Evolutionary conservation across 2,797 vertebrate species (phyloP), one percentile per base, ranked within the genome.

Genomic region (Coendou prehensilis): DNA sequence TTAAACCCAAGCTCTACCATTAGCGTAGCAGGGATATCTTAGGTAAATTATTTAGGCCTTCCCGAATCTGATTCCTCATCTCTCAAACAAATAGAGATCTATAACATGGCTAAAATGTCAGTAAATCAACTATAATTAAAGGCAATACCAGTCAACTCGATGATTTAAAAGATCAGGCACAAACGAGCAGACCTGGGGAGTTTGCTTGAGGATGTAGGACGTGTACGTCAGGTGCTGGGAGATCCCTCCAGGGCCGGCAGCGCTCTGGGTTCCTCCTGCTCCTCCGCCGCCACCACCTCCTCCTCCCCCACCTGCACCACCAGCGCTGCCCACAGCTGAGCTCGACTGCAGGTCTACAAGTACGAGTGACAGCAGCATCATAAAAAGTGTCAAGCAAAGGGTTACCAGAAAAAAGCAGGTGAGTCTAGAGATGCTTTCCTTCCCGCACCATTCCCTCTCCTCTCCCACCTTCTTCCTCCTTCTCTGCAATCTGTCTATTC

Each of bases 191-290:
- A 99, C 99, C 99, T 99, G 99, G 82, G 99, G 99, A 6, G 99
- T 99, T 97, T 99, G 99, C 98, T 99, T 99, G 87, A 99, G 99
- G 98, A 99, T 99, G 94, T 99, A 99, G 52, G 99, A 99, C 0
- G 99, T 99, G 97, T 99, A 99, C 41, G 99, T 99, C 97, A 99
- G 99, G 98, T 99, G 99, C 96, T 99, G 99, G 85, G 99, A 99
- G 93, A 99, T 98, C 95, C 99, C 99, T 50, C 95, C 97, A 33
- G 97, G 96, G 98, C 98, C 98, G 33, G 99, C 98, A 67, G 99
- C 98, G 94, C 98, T 99, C 95, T 99, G 99, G 28, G 99, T 97
- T 85, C 98, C 98, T 92, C 98, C 98, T 28, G 98, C 95, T 87
- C 98, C 97, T 50, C 98, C 69, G 5, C 73, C 26, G 4, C 73